Base-by-base conservation (phyloP, 2,797 vertebrate genomes). In the Ptychobarbus kaznakovi region DNA sequence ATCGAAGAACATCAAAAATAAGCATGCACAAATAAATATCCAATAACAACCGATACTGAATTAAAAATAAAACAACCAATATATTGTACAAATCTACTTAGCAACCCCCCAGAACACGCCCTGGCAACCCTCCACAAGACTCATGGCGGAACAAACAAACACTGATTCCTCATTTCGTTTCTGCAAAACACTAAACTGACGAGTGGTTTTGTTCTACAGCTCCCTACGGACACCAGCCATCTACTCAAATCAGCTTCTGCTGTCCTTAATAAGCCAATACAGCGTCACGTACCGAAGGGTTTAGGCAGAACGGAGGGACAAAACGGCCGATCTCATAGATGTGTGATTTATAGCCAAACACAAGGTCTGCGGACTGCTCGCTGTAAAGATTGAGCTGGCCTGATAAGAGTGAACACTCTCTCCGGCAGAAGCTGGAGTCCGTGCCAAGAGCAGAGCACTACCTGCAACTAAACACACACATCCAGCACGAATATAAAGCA, bases 221-320 rank as follows among this genome's bases (percentile, higher is more conserved):
- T 91, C 91, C 92, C 86, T 90, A 88, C 20, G 35, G 72, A 49
- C 82, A 88, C 75, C 32, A 53, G 83, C 66, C 84, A 84, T 85
- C 82, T 93, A 93, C 94, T 94, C 93, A 92, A 94, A 94, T 92
- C 90, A 90, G 90, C 65, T 87, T 91, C 88, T 88, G 89, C 91
- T 32, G 74, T 91, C 91, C 91, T 91, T 90, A 92, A 90, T 84
- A 88, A 89, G 88, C 89, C 89, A 86, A 91, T 87, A 74, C 83
- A 69, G 87, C 78, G 76, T 92, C 93, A 95, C 94, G 92, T 94
- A 90, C 91, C 91, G 90, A 87, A 89, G 84, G 90, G 32, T 77
- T 83, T 68, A 53, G 53, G 89, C 82, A 89, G 84, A 88, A 69
- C 74, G 28, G 44, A 53, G 56, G 65, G 56, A 20, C n/a, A 49